Conservation (phyloP, 2,888 invertebrate genomes). For the Limnephilus rhombicus region DNA sequence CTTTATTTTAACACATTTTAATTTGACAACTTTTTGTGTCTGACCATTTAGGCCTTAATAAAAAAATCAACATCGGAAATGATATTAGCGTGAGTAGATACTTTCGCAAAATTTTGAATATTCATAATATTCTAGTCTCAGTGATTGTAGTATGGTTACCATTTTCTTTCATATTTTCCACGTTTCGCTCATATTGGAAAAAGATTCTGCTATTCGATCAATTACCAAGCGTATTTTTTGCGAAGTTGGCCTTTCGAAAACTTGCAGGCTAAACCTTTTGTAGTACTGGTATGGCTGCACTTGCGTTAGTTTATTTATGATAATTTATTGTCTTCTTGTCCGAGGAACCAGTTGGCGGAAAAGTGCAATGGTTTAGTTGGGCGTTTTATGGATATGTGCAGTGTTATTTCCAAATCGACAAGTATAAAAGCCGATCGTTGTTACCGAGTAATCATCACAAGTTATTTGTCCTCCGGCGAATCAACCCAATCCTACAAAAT, state of each 20-base stretch:
- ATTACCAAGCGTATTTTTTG: slow-evolving; percentile 13
- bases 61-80: no score
- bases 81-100: no score
- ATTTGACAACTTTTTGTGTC: no score
- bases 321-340: slow-evolving; percentile 50
- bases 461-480: slow-evolving; percentile 64
- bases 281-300: not conserved
- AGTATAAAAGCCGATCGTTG: slow-evolving; percentile 52
- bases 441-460: slow-evolving; percentile 54
- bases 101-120: no score
- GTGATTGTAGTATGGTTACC: no score
- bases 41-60: no score
- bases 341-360: slow-evolving; percentile 59
- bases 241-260: slow-evolving; percentile 52
- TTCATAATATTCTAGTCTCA: no score
- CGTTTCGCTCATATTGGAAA: no score
- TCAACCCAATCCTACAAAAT: slow-evolving; percentile 69
- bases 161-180: no score
- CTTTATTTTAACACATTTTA: no score
- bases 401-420: slow-evolving; percentile 40
- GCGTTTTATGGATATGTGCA: slow-evolving; percentile 42
- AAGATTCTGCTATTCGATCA: no score
- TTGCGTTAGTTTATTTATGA: not conserved
- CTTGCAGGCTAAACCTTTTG: slow-evolving; percentile 4
- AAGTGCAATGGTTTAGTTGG: slow-evolving; percentile 44